phyloP scores from a whole-genome alignment of 2,888 invertebrate species.

The Terebella lapidaria region DNA sequence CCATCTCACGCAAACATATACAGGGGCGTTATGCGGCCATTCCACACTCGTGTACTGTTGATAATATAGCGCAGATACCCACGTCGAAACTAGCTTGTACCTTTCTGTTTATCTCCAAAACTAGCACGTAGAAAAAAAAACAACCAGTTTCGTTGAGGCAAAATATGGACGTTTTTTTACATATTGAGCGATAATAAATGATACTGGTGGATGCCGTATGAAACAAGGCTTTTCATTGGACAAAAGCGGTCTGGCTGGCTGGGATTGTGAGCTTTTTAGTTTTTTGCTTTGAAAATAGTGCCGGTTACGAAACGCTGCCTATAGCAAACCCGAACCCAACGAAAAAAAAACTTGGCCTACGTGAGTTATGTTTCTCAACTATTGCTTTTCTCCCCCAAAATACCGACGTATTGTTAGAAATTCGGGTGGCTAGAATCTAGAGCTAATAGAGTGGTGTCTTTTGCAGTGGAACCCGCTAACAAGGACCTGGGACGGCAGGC shows the following conservation, averaged over 20 bases:
- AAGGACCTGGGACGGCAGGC: too few species aligned
- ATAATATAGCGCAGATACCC: too few species aligned
- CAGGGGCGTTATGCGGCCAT: too few species aligned
- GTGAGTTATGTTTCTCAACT: not conserved
- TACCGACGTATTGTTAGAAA: not conserved
- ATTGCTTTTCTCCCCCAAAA: not conserved
- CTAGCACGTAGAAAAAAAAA: too few species aligned
- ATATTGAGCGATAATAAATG: not conserved
- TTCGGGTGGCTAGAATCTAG: constrained; percentile 1
- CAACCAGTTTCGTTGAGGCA: too few species aligned
- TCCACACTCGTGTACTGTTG: too few species aligned
- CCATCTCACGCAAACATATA: too few species aligned
- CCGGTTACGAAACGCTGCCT: not conserved
- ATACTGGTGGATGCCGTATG: not conserved
- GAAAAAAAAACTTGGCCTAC: not conserved
- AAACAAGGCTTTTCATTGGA: not conserved
- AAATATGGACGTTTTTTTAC: not conserved
- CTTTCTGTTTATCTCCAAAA: too few species aligned
- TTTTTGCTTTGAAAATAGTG: not conserved
- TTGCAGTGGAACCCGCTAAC: too few species aligned
- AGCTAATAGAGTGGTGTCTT: too few species aligned
- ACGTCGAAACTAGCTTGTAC: too few species aligned
- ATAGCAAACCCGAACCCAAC: not conserved
- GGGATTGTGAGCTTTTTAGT: not conserved
- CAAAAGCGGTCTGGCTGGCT: not conserved